phyloP scores from a whole-genome alignment of 2,888 invertebrate genomes.

The Yponomeuta evonymella region DNA sequence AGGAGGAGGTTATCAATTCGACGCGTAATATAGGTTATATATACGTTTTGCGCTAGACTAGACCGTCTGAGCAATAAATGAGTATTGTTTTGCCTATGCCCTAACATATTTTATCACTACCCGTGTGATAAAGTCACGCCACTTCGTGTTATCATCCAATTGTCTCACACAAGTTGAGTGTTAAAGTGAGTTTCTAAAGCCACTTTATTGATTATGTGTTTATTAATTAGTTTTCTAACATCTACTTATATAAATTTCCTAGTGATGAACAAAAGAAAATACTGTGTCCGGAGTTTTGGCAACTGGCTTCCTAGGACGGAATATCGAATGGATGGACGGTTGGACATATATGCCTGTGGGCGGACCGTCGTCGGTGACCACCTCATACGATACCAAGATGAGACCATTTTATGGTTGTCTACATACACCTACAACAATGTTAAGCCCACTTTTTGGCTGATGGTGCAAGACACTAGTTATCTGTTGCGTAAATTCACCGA shows the following conservation, averaged over 20 bases:
- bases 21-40: too few relatives aligned
- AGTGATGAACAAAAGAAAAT: neutral
- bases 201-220: neutral
- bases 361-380: too few relatives aligned
- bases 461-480: too few relatives aligned
- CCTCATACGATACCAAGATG: too few relatives aligned
- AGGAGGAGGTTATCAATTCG: too few relatives aligned
- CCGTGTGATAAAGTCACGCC: neutral
- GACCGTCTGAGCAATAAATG: neutral
- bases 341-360: too few relatives aligned
- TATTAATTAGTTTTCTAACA: neutral
- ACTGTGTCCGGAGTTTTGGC: neutral
- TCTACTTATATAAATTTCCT: neutral
- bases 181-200: neutral
- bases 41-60: neutral
- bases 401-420: too few relatives aligned
- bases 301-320: too few relatives aligned
- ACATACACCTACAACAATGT: too few relatives aligned
- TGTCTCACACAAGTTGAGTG: neutral
- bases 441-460: too few relatives aligned
- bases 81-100: neutral
- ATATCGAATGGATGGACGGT: too few relatives aligned
- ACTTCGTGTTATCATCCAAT: neutral
- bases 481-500: too few relatives aligned
- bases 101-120: neutral